Percentiles rank a stretch among this genome's conserved stretches.
phyloP scores from a whole-genome alignment of 2,113 vertebrate species.

The Eublepharis macularius region DNA sequence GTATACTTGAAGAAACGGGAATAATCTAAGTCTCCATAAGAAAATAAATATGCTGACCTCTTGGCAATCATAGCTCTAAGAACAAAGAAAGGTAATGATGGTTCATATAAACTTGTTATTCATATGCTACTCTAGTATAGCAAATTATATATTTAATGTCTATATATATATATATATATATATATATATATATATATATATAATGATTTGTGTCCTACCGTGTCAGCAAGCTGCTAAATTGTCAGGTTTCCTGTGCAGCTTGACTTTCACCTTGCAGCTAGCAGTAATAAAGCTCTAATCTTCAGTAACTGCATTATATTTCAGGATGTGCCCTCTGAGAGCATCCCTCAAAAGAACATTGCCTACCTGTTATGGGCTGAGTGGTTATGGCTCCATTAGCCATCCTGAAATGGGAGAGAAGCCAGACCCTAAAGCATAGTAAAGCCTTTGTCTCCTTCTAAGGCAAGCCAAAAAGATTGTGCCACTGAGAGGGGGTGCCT shows the following conservation, averaged over 20 bases:
- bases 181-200: neutral
- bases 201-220: neutral
- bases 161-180: neutral
- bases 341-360: constrained; percentile 27
- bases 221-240: constrained; percentile 7
- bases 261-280: constrained; percentile 53
- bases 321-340: constrained; percentile 21
- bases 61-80: neutral
- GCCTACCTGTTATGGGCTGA: constrained; percentile 25
- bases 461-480: neutral
- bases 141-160: neutral
- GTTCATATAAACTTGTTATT: neutral
- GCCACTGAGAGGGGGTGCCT: neutral
- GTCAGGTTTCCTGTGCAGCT: neutral
- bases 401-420: constrained; percentile 11
- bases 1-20: neutral
- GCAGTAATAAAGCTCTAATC: constrained; percentile 27
- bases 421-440: constrained; percentile 14
- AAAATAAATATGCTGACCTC: neutral
- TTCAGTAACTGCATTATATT: constrained; percentile 27
- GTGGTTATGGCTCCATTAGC: constrained; percentile 36
- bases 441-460: constrained; percentile 19
- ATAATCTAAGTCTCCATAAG: neutral
- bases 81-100: neutral
- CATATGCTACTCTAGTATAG: neutral